Base-by-base conservation (phyloP, 2,888 invertebrate species). In the Lissocephala sabroskyi region DNA sequence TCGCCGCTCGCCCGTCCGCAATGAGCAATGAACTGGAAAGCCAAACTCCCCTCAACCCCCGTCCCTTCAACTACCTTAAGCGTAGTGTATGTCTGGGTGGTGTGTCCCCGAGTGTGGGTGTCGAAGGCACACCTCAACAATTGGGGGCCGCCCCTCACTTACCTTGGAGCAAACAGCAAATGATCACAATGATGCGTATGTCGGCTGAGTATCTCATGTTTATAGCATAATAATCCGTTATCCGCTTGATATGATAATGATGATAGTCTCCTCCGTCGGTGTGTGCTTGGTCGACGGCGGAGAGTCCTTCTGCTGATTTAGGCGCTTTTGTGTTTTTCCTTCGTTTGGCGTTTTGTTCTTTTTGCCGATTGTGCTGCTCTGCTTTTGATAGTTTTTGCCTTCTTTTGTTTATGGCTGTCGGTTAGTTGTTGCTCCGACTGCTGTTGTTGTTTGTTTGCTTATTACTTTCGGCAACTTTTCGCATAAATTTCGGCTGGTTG, bases 161-260 rank as follows among this genome's bases (percentile, higher is more conserved):
- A 80, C 80, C 80, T 77, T 80, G 79, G 63, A 79, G 70, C 64
- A 80, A 59, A 62, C 68, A 78, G 63, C 73, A 78, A 67, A 75
- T 78, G 66, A 83, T 74, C 65, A 82, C 60, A 66, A 83, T 73
- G 65, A 83, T 73, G 66, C 67, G 74, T 65, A 79, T 78, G 76
- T 79, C 79, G 62, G 75, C 80, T 67, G 75, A 65, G 65, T 79
- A 77, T 80, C 79, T 81, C 83, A 83, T 83, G 78, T 82, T 83
- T 77, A 70, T 66, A 76, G 76, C 81, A 82, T 82, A 80, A 82
- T 83, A 79, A 56, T 58, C 58, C 58, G 52, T 57, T 52, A 48
- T 46, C 37, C 46, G 30, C 3, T 11, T 30, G 30, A 11, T 30
- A 30, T 10, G 4, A 30, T 30, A 9, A 30, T 30, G 11, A 4